Evolutionary conservation across 2,888 invertebrate species (phyloP), one percentile per base, ranked within the genome.

Genomic region (Sinohyriopsis cumingii): DNA sequence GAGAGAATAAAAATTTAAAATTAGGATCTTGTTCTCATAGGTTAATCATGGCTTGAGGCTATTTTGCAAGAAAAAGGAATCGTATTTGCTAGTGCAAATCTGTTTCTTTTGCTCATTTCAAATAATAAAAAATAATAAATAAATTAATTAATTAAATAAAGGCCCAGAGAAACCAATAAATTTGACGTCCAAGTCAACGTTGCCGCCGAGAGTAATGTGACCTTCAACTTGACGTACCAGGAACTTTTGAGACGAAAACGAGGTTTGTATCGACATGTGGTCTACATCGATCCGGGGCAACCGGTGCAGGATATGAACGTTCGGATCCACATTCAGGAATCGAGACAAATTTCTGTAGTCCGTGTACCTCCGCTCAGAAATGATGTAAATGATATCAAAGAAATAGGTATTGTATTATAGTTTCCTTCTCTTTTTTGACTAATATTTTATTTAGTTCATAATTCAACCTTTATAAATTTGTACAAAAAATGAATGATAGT

Each of bases 191-290:
- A 93, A 0, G 92, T 94, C 55, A 94, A 94, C 82, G 91, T 94
- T 12, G 94, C 93, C 77, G 91, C 93, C 0, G 89, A 91, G 66
- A 92, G 92, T n/a, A 92, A 92, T 71, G 93, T 93, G 0, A 90
- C 91, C 1, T 95, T 95, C 88, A 93, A 94, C 84, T 89, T 94
- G 76, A 94, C 93, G 0, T 95, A 95, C 87, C 94, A 95, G 86
- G 94, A 95, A 88, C 84, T 95, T 55, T 87, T 95, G 63, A 89
- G 91, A 25, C 91, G 94, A 20, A 92, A 92, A 68, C 92, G 93
- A 76, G 93, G 93, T 15, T 91, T 92, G 12, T 95, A 94, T 90
- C 71, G 73, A 53, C 75, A 77, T 73, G 77, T 73, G 33, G 91
- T 94, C 68, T 94, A 94, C 88, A 90, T 94, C 70, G 93, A 94